These are phyloP conservation scores for Apistogramma diplotaenia DNA, from an alignment of 2,113 vertebrate species.

Conservation along the genomic window DNA sequence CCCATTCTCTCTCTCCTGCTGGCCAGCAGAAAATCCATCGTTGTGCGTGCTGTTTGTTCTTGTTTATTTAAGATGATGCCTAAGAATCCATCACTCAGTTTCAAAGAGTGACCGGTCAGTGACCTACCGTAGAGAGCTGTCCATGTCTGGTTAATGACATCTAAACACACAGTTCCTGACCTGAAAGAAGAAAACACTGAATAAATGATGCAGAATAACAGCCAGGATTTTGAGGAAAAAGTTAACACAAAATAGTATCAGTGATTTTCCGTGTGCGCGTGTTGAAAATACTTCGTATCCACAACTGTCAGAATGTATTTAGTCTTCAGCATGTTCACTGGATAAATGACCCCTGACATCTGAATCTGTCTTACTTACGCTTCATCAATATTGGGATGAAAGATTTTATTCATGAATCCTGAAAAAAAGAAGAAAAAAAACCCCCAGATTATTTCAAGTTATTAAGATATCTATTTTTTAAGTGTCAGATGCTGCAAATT, in stretches of 20 bases:
- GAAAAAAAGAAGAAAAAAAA: conserved; percentile 58
- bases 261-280: background rate
- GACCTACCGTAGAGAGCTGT: conserved; percentile 96
- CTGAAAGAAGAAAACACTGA: conserved; percentile 68
- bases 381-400: conserved; percentile 99
- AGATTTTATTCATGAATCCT: conserved; percentile 99
- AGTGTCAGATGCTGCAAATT: background rate
- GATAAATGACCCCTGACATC: background rate
- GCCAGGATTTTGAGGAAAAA: background rate
- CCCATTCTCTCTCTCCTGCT: no score
- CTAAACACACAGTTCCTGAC: conserved; percentile 99
- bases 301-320: background rate
- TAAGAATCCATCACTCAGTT: no score
- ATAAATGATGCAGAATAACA: background rate
- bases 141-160: conserved; percentile 99
- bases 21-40: no score
- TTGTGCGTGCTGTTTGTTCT: no score
- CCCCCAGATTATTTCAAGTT: background rate
- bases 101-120: background rate
- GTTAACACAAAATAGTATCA: background rate
- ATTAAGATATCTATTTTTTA: no score
- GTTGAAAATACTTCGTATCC: background rate
- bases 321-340: background rate
- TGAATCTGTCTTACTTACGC: conserved; percentile 84
- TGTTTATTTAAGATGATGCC: no score